These are phyloP conservation scores for Mus musculus DNA, from an alignment of 2,113 vertebrate genomes.

Conservation along the genomic window GRCm39 chr12:51959501-51960000, in stretches of 20 bases:
- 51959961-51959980: not conserved
- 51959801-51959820: constrained; percentile 48
- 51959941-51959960: constrained; percentile 32
- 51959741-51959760: constrained; percentile 13
- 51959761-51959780: constrained; percentile 45
- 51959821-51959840: not conserved
- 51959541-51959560: no score
- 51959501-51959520: constrained; percentile 48
- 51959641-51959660: no score
- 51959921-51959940: not conserved
- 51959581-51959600: no score
- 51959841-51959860: constrained; percentile 41
- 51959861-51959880: not conserved
- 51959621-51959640: no score
- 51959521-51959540: no score
- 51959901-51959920: not conserved
- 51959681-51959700: no score
- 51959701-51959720: no score
- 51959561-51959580: no score
- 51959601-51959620: no score
- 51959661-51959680: no score
- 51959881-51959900: not conserved
- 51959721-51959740: constrained; percentile 27
- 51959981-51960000: constrained; percentile 55
- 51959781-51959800: constrained; percentile 63